phyloP scores from a whole-genome alignment of 2,888 invertebrate genomes.

The Ectobius pallidus region DNA sequence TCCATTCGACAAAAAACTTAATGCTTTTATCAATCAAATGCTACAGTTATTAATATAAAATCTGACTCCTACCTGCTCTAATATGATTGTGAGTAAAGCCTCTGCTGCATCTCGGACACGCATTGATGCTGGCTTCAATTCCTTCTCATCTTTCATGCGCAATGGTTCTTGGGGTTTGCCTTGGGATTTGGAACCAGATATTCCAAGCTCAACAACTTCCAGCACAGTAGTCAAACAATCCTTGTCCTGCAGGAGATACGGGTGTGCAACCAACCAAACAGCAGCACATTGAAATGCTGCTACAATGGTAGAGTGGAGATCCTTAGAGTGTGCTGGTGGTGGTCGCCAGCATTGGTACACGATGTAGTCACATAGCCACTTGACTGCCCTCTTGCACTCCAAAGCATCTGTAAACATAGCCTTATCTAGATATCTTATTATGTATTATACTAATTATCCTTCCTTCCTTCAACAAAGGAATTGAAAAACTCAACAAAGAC shows the following conservation, averaged over 20 bases:
- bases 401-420: constrained; percentile 74
- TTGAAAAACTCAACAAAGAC: not conserved
- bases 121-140: constrained; percentile 96
- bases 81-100: constrained; percentile 84
- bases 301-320: constrained; percentile 92
- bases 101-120: constrained; percentile 98
- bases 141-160: constrained; percentile 94
- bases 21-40: too few species aligned
- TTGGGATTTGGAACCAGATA: constrained; percentile 88
- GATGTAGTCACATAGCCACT: constrained; percentile 98
- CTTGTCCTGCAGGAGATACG: constrained; percentile 86
- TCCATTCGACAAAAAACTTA: too few species aligned
- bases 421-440: not conserved
- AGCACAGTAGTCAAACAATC: constrained; percentile 92
- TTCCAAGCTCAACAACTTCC: constrained; percentile 96
- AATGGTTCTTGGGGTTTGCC: constrained; percentile 85
- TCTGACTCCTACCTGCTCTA: constrained; percentile 86
- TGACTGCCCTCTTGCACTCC: constrained; percentile 91
- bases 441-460: not conserved
- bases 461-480: too few species aligned
- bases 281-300: constrained; percentile 91
- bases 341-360: constrained; percentile 93
- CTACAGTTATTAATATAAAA: too few species aligned
- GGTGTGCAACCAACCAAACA: constrained; percentile 91
- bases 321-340: constrained; percentile 91